Evolutionary conservation across 2,797 vertebrate genomes (phyloP).

Genomic region (Caiman crocodilus): DNA sequence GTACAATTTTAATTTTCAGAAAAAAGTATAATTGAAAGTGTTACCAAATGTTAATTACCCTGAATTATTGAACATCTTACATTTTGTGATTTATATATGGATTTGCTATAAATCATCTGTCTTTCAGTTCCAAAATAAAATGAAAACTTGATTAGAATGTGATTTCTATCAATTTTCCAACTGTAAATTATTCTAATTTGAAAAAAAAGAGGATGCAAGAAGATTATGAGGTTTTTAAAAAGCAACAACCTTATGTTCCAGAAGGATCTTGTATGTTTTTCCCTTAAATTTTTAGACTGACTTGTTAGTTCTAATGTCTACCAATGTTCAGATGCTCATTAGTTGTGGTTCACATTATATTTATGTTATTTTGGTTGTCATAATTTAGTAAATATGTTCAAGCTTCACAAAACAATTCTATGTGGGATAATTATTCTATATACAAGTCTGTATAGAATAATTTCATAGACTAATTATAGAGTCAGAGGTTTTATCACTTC

Average conservation of each 20-base stretch:
- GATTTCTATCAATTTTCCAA: not conserved
- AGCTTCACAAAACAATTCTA: not conserved
- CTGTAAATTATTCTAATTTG: not conserved
- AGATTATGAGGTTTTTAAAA: not conserved
- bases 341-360: not conserved
- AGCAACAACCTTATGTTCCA: not conserved
- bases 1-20: constrained; percentile 28
- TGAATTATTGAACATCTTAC: not conserved
- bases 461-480: no score
- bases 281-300: not conserved
- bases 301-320: not conserved
- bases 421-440: no score
- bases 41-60: constrained; percentile 47
- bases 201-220: not conserved
- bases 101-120: constrained; percentile 10
- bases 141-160: not conserved
- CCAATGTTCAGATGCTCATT: not conserved
- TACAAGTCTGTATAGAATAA: no score
- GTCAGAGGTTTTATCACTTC: not conserved
- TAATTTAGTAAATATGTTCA: not conserved
- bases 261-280: not conserved
- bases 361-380: not conserved
- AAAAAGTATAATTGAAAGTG: constrained; percentile 6
- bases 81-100: constrained; percentile 19
- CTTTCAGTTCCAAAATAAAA: not conserved